Base-by-base conservation (phyloP, 2,888 invertebrate species). In the Coenonympha glycerion region DNA sequence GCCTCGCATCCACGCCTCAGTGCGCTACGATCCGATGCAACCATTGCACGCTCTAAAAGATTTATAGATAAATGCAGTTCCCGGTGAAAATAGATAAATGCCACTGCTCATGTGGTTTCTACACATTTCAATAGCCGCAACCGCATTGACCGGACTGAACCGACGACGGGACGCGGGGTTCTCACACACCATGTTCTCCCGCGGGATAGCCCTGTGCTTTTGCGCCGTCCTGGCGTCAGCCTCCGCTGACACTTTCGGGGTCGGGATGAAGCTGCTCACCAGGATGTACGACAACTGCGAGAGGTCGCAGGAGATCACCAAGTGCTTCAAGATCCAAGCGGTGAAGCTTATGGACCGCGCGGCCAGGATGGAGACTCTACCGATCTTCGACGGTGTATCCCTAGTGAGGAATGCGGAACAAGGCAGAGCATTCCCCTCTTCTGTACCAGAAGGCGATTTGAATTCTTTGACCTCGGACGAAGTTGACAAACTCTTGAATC, bases 251-350 rank as follows among this genome's bases (percentile, higher is more conserved):
- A 74, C 79, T 60, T 73, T 87, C 52, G 78, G 76, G 57, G 75
- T 76, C 51, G 87, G 88, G 52, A 68, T 87, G 59, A 86, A 86
- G 69, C 73, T 90, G 40, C 65, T 90, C 34, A 79, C 86, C 61
- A 88, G 84, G 73, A 83, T 90, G 61, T 90, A 89, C 66, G 82
- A 89, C 59, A 90, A 90, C 68, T 93, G 93, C 71, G 89, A 90
- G 59, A 80, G 84, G 55, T 89, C 90, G 37, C 87, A 90, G 56
- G 91, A 92, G 65, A 82, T 92, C 45, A 76, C 91, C 59, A 91
- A 91, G 85, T 93, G 93, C 69, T 87, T 93, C 61, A 93, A 93
- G 76, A 82, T 92, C 48, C 91, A 92, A 68, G 91, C 91, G 0
- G 81, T 91, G 0, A 92, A 91, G 66, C 76, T 92, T 31, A 81